phyloP scores from a whole-genome alignment of 1,140 invertebrate genomes.

The Battus philenor region DNA sequence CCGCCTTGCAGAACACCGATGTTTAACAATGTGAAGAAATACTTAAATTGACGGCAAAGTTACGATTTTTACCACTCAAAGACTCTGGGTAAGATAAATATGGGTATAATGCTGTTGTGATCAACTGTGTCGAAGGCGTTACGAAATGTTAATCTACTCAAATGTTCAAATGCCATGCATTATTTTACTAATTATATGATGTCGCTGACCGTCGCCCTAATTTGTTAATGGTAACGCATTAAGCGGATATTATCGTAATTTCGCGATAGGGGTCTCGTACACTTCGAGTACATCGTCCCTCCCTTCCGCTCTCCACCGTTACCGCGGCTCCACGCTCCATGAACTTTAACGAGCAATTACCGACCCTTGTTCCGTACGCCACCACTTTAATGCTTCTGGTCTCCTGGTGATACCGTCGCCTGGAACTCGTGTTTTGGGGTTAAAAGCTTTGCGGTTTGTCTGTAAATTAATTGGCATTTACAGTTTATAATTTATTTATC shows the following conservation, averaged over 20 bases:
- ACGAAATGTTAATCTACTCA: too few species aligned
- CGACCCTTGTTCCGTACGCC: conserved; percentile 43
- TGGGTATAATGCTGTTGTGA: too few species aligned
- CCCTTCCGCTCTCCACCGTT: neutral
- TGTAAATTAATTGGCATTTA: too few species aligned
- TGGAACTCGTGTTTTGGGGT: conserved; percentile 18
- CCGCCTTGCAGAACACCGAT: too few species aligned
- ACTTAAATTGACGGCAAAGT: too few species aligned
- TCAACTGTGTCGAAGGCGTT: too few species aligned
- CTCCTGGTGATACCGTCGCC: conserved; percentile 30
- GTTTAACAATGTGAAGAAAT: too few species aligned
- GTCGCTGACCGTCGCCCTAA: neutral
- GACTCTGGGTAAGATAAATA: too few species aligned
- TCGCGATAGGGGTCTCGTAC: conserved; percentile 6
- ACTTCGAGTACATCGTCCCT: neutral
- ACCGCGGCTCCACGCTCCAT: conserved; percentile 34
- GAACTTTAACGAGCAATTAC: conserved; percentile 66
- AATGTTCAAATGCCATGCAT: neutral
- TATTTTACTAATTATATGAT: neutral
- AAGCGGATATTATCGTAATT: conserved; percentile 10
- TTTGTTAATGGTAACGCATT: conserved; percentile 9
- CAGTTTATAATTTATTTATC: too few species aligned
- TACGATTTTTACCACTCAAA: too few species aligned
- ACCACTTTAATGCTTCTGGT: conserved; percentile 43
- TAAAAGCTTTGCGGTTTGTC: conserved; percentile 19